phyloP scores from a whole-genome alignment of 2,113 vertebrate genomes.

The Oriolus oriolus region DNA sequence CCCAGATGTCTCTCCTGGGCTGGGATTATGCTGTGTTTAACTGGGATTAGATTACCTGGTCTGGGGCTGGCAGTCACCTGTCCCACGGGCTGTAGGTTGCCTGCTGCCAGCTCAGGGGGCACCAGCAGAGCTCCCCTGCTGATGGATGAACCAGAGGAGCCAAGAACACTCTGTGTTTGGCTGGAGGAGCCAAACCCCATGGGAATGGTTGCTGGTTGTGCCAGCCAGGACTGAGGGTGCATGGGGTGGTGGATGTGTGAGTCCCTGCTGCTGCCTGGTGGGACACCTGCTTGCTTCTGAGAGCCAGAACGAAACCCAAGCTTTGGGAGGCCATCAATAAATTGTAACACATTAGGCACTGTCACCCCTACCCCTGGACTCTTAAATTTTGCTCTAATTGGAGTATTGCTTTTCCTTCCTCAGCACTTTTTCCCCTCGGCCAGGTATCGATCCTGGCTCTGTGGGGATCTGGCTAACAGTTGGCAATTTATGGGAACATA shows the following conservation, averaged over 20 bases:
- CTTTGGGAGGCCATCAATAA: slow-evolving; percentile 26
- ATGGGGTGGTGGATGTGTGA: fast-evolving
- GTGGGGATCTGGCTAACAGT: slow-evolving; percentile 59
- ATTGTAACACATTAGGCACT: slow-evolving; percentile 50
- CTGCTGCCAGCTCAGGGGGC: background rate
- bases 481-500: slow-evolving; percentile 64
- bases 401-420: slow-evolving; percentile 48
- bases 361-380: slow-evolving; percentile 31
- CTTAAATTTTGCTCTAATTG: slow-evolving; percentile 60
- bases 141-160: background rate
- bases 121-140: fast-evolving
- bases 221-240: fast-evolving
- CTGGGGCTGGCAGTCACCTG: background rate
- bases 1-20: background rate
- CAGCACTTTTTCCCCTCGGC: slow-evolving; percentile 57
- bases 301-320: background rate
- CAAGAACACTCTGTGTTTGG: fast-evolving
- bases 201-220: background rate
- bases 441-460: slow-evolving; percentile 59
- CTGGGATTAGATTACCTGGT: background rate
- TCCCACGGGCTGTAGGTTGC: background rate
- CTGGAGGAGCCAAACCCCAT: background rate
- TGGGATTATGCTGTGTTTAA: background rate
- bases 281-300: background rate
- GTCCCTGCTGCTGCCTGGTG: background rate